Base-by-base conservation (phyloP, 2,888 invertebrate species). In the Scotopteryx bipunctaria region DNA sequence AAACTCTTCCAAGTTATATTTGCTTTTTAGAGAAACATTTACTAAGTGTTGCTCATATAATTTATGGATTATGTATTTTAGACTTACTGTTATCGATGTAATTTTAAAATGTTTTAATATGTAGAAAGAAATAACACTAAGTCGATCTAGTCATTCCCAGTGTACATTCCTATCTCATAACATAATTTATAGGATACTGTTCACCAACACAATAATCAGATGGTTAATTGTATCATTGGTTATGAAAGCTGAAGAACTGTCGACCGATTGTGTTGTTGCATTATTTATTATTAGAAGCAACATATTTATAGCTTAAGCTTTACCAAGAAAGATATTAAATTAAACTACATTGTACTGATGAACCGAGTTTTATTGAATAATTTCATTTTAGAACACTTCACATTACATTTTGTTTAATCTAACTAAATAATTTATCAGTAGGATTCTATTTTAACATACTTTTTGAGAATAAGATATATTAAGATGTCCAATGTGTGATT, bases 141-240 rank as follows among this genome's bases (percentile, higher is more conserved):
- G 40, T 44, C 25, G 6, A 54, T 69, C 73, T 73, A 73, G 75
- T 73, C 73, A 74, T 69, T 62, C 46, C 51, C 59, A 51, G 37
- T 57, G 52, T 59, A 60, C 60, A 63, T 63, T 63, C 60, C 63
- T 58, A 55, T 35, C 38, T 19, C 11, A n/a, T n/a, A n/a, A n/a
- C n/a, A n/a, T n/a, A n/a, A n/a, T n/a, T 25, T 23, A 5, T 25
- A 17, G 6, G 19, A 19, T 8, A 36, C 21, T 36, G 19, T 35
- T 36, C 21, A 21, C 19, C n/a, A 13, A 19, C 19, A 19, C 35
- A 36, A 36, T 11, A 11, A 35, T 11, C 19, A 13, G 31, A 32
- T 15, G 27, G 11, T 27, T 11, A 11, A n/a, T 3, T 19, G 27
- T 27, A 27, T 27, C 9, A 27, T 27, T 27, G 27, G 11, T 27